A percentile compares a stretch with the other conserved stretches of the same genome.
Evolutionary conservation across 2,888 invertebrate genomes (phyloP).

Genomic region (Calameuta filiformis): DNA sequence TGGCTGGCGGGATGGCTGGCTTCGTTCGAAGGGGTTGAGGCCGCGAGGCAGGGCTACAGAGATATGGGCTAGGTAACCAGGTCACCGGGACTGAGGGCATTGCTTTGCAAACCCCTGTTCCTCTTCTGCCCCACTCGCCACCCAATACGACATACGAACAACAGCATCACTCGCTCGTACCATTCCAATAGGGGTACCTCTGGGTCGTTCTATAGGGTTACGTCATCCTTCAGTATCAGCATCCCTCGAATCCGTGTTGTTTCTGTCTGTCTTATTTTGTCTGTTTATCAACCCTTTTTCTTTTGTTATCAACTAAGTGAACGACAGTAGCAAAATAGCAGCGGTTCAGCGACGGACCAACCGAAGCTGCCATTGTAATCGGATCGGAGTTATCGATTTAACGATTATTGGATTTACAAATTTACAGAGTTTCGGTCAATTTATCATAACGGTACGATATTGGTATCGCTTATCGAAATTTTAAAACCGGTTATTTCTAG

Average conservation of each 20-base stretch:
- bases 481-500: no score
- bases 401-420: no score
- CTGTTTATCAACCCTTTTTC: background rate
- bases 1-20: background rate
- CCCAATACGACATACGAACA: slow-evolving; percentile 42
- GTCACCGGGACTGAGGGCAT: slow-evolving; percentile 55
- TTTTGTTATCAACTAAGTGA: background rate
- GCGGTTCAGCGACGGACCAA: no score
- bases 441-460: no score
- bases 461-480: no score
- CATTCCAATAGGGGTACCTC: slow-evolving; percentile 39
- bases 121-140: slow-evolving; percentile 20
- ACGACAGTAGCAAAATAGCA: no score
- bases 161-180: slow-evolving; percentile 33
- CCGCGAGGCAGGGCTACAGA: slow-evolving; percentile 22
- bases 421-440: no score
- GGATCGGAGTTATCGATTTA: no score
- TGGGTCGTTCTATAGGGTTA: slow-evolving; percentile 41
- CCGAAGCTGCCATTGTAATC: no score
- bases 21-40: slow-evolving; percentile 14
- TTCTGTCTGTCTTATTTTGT: slow-evolving; percentile 12
- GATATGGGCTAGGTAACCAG: slow-evolving; percentile 56
- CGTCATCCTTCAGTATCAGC: slow-evolving; percentile 22
- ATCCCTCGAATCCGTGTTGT: slow-evolving; percentile 13
- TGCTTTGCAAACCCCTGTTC: slow-evolving; percentile 49